Conservation (phyloP, 2,888 invertebrate genomes). For the Nymphalis urticae region DNA sequence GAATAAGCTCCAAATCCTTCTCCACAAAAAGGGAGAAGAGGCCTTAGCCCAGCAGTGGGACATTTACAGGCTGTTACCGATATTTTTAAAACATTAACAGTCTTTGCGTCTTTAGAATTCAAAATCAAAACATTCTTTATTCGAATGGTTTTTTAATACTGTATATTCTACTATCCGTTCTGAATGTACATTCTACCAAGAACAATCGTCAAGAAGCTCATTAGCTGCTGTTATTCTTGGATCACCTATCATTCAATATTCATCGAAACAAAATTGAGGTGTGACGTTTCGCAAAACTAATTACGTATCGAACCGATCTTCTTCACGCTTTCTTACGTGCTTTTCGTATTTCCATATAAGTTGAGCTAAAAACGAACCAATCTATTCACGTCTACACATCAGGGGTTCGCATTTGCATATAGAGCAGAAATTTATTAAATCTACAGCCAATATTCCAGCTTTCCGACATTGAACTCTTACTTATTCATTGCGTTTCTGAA, state of each 20-base stretch:
- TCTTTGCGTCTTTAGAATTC: too few relatives aligned
- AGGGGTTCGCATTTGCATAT: conserved; percentile 82
- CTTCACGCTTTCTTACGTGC: conserved; percentile 80
- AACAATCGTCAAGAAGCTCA: too few relatives aligned
- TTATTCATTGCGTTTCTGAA: conserved; percentile 66
- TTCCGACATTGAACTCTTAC: conserved; percentile 77
- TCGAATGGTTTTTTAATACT: too few relatives aligned
- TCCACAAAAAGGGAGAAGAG: too few relatives aligned
- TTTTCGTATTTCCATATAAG: conserved; percentile 82
- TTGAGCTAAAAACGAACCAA: conserved; percentile 82
- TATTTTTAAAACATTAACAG: too few relatives aligned
- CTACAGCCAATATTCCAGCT: conserved; percentile 80
- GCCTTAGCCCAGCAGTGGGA: too few relatives aligned
- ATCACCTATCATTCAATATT: conserved; percentile 57
- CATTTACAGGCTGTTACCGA: too few relatives aligned
- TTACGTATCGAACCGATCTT: conserved; percentile 79
- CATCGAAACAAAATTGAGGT: conserved; percentile 65
- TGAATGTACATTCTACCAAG: too few relatives aligned
- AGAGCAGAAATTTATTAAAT: conserved; percentile 82
- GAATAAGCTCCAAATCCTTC: too few relatives aligned
- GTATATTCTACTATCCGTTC: background rate
- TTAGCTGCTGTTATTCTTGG: background rate
- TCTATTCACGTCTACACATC: conserved; percentile 83
- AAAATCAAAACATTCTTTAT: too few relatives aligned
- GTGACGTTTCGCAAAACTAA: conserved; percentile 73